Conservation (phyloP, 2,888 invertebrate species). For the Euclidia mi region DNA sequence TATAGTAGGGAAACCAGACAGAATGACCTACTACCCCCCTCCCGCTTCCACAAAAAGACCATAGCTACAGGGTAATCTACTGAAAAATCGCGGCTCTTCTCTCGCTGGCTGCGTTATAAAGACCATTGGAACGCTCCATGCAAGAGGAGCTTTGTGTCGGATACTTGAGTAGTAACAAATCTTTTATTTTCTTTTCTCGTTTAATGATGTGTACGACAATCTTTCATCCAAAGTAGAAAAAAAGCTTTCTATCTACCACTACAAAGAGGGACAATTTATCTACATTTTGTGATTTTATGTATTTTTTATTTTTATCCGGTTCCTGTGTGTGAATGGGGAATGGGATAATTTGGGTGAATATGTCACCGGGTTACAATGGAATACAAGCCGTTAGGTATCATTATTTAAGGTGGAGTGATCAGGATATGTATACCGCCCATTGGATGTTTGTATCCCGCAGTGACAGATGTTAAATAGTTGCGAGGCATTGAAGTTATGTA, state of each 20-base stretch:
- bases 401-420: slow-evolving; percentile 63
- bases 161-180: slow-evolving; percentile 65
- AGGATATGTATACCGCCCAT: too few relatives aligned
- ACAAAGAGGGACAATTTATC: slow-evolving; percentile 30
- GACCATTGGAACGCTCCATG: slow-evolving; percentile 52
- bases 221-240: slow-evolving; percentile 44
- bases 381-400: slow-evolving; percentile 66
- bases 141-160: slow-evolving; percentile 59
- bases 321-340: slow-evolving; percentile 26
- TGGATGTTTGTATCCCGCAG: slow-evolving; percentile 67
- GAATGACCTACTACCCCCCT: slow-evolving; percentile 44
- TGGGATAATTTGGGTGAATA: slow-evolving; percentile 65
- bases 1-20: slow-evolving; percentile 54
- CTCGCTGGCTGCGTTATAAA: slow-evolving; percentile 50
- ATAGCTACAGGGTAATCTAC: slow-evolving; percentile 47
- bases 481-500: too few relatives aligned
- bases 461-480: slow-evolving; percentile 60
- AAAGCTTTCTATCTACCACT: slow-evolving; percentile 27
- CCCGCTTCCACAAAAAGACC: slow-evolving; percentile 20
- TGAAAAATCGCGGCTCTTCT: slow-evolving; percentile 42
- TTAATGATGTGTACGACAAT: slow-evolving; percentile 61
- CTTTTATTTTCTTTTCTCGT: slow-evolving; percentile 65
- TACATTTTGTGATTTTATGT: slow-evolving; percentile 24
- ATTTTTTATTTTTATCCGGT: slow-evolving; percentile 33
- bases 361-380: slow-evolving; percentile 67